Evolutionary conservation across 2,113 vertebrate species (phyloP).

Genomic region (Cyanoderma ruficeps): DNA sequence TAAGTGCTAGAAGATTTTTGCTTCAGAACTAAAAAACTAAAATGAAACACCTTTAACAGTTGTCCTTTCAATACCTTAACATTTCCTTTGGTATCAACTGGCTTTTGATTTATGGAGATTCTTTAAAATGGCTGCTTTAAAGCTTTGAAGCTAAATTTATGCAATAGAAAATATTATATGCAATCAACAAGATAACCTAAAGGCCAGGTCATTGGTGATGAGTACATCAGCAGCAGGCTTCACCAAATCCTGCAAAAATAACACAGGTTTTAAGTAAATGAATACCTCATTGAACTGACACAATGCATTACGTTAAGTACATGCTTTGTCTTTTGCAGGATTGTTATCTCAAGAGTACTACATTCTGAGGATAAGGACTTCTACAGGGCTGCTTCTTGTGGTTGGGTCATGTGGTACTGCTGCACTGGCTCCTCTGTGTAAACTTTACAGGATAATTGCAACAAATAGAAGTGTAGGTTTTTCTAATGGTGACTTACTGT

Average conservation of each 20-base stretch:
- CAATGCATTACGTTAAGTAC: not conserved
- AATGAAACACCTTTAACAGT: not conserved
- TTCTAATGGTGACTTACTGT: not conserved
- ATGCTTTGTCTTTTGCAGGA: not conserved
- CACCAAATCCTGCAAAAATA: not conserved
- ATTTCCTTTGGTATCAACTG: not conserved
- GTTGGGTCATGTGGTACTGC: not conserved
- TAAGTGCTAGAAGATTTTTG: not conserved
- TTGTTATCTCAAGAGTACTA: not conserved
- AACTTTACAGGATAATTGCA: not conserved
- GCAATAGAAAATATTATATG: not conserved
- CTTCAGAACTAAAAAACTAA: not conserved
- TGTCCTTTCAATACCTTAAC: not conserved
- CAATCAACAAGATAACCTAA: not conserved
- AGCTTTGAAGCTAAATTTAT: not conserved
- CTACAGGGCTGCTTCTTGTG: not conserved
- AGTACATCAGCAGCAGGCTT: not conserved
- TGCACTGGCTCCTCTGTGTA: not conserved
- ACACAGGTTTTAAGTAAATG: not conserved
- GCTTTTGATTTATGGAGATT: not conserved
- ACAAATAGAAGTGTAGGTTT: not conserved
- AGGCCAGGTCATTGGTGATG: not conserved
- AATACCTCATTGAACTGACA: not conserved
- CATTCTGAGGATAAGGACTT: not conserved
- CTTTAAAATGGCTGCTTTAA: not conserved